Evolutionary conservation across 2,888 invertebrate genomes (phyloP), one percentile per base, ranked within the genome.

Genomic region (Trissolcus japonicus): DNA sequence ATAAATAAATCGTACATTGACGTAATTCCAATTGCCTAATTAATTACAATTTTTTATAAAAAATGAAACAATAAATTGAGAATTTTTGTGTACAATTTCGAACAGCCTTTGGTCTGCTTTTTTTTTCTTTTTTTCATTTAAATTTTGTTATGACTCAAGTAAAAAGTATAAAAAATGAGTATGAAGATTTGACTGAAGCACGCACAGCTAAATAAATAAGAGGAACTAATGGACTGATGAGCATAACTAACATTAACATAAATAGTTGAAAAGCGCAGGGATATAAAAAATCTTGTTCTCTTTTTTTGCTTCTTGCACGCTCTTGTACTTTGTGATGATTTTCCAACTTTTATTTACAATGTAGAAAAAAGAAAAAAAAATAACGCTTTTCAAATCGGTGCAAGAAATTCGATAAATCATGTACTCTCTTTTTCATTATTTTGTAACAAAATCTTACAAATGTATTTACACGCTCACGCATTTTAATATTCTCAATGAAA

Each of bases 91-190:
- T 19, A 17, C 51, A 19, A 46, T 46, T 51, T 51, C 4, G 51
- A 46, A 46, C 46, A 46, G 16, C 6, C 35, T 35, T 46, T 6
- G 2, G 4, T n/a, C 11, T 46, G 46, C 0, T 14, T 46, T 2
- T 46, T 4, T 13, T 4, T 43, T 13, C n/a, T 16, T 14, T 63
- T 54, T 29, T 35, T 56, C 56, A 35, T 55, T 35, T 35, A 1
- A 11, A 9, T 11, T 35, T 35, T 35, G 40, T 41, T 35, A 48
- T 48, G 65, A 56, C 55, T 65, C 48, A 55, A 65, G 48, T 65
- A 40, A 56, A 56, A 65, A 65, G 48, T 65, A 65, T 35, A 65
- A 65, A 65, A 65, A 55, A 56, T 56, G 19, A 56, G 54, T 43
- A 51, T 55, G 48, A 65, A 65, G 35, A 48, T 14, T 19, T 59